Conservation (phyloP, 2,888 invertebrate genomes). For the Polyommatus iphigenia region DNA sequence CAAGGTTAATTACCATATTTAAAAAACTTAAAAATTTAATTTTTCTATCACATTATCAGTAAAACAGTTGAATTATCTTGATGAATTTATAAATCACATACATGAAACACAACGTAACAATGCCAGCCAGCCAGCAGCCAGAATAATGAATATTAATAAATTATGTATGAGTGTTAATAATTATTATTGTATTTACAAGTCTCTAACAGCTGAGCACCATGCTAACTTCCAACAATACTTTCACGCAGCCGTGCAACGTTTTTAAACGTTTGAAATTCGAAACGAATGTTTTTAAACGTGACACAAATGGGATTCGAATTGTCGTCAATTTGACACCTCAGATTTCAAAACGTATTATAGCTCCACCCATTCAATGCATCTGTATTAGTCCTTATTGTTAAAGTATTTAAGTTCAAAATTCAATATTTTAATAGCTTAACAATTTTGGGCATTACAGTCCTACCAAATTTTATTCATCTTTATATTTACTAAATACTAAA, state of each 20-base stretch:
- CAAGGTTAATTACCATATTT: neutral
- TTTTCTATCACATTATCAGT: no score
- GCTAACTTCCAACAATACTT: slow-evolving; percentile 46
- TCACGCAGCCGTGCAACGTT: slow-evolving; percentile 48
- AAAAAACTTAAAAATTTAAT: no score
- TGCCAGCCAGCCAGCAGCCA: no score
- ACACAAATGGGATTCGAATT: slow-evolving; percentile 62
- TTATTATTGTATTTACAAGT: neutral
- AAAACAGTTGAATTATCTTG: neutral
- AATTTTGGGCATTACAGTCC: slow-evolving; percentile 37
- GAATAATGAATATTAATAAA: no score
- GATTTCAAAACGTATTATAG: slow-evolving; percentile 52
- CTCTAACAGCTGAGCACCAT: neutral
- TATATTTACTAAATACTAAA: slow-evolving; percentile 29
- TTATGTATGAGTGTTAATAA: neutral
- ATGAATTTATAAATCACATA: neutral
- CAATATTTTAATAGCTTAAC: slow-evolving; percentile 20
- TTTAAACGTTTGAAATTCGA: slow-evolving; percentile 65
- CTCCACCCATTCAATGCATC: slow-evolving; percentile 37
- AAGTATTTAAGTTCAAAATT: slow-evolving; percentile 40
- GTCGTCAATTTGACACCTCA: slow-evolving; percentile 63
- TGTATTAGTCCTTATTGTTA: slow-evolving; percentile 31
- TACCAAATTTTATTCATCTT: slow-evolving; percentile 34
- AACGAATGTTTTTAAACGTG: slow-evolving; percentile 72
- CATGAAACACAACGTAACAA: neutral